Evolutionary conservation across 2,113 vertebrate species (phyloP), one percentile per base, ranked within the genome.

Genomic region (Grammatotria lemairii): DNA sequence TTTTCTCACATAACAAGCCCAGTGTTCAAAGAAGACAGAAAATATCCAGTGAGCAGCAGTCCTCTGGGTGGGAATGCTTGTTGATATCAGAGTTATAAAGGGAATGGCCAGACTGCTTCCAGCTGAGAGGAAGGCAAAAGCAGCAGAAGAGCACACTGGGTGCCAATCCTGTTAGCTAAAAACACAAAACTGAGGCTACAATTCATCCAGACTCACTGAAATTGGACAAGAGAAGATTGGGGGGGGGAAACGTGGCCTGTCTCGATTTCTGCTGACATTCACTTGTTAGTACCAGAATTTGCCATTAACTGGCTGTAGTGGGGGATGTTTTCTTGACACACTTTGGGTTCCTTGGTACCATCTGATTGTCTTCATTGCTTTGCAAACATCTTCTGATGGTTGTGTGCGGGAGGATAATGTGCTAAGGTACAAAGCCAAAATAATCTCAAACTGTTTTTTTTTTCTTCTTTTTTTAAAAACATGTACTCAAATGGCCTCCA

Each of bases 181-280:
- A 73, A 73, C n/a, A 2, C 12, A 9, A 73, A 73, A 42, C 13
- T 73, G 38, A 73, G 38, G 65, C 65, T 68, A 40, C 3, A 1
- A n/a, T 65, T 68, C 19, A 38, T 35, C 33, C 17, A 13, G 4
- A 2, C 33, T 23, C n/a, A 42, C 1, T 16, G 13, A 73, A 45
- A 73, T 14, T 73, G 21, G 38, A 73, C 65, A 26, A 42, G 3
- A 73, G 38, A 45, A 70, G 12, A 16, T 16, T 42, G 1, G n/a
- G 21, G 33, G 33, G 54, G 9, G 0, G 0, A 0, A 70, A 26
- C 2, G 0, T 26, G 8, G 2, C 0, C 8, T 45, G 68, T 26
- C 38, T 45, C 8, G 14, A 26, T 73, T 17, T 26, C 38, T 70
- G 21, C 21, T 10, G 19, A 70, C 65, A 42, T 70, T 70, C 3